Evolutionary conservation across 2,113 vertebrate species (phyloP).

Genomic region (Macrotis lagotis): DNA sequence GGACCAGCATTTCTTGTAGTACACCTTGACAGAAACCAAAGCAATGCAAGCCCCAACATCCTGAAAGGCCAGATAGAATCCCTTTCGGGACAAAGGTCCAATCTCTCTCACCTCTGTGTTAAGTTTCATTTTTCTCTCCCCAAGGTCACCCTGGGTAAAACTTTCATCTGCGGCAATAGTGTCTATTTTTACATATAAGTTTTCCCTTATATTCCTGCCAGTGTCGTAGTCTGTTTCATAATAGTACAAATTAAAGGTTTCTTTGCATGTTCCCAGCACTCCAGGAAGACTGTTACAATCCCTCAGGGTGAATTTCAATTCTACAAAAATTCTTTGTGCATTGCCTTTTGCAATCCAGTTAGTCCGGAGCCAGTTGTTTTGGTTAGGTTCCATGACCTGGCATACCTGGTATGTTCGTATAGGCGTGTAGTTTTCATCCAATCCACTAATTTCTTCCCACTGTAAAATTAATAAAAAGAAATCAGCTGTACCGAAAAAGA

Average conservation of each 20-base stretch:
- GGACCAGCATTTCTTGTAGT: slow-evolving; percentile 99
- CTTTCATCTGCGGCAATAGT: slow-evolving; percentile 99
- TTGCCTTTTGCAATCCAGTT: slow-evolving; percentile 99
- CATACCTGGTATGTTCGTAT: slow-evolving; percentile 99
- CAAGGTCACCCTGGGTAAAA: slow-evolving; percentile 99
- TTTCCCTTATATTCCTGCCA: slow-evolving; percentile 97
- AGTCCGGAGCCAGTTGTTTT: slow-evolving; percentile 99
- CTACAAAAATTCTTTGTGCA: slow-evolving; percentile 99
- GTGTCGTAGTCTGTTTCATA: slow-evolving; percentile 98
- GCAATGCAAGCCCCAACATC: slow-evolving; percentile 99
- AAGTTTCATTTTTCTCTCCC: slow-evolving; percentile 99
- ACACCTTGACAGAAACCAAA: slow-evolving; percentile 98
- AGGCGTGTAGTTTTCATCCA: slow-evolving; percentile 99
- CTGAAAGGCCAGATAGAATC: slow-evolving; percentile 99
- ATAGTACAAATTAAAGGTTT: slow-evolving; percentile 99
- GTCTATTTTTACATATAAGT: slow-evolving; percentile 98
- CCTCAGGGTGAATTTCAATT: slow-evolving; percentile 99
- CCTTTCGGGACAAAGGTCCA: slow-evolving; percentile 95
- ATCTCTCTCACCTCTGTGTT: slow-evolving; percentile 99
- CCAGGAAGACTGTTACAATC: slow-evolving; percentile 99
- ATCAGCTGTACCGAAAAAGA: slow-evolving; percentile 70
- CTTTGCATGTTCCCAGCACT: slow-evolving; percentile 98
- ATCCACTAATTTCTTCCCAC: slow-evolving; percentile 99
- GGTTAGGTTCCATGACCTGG: slow-evolving; percentile 99
- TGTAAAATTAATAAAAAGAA: slow-evolving; percentile 83